phyloP scores from a whole-genome alignment of 2,113 vertebrate genomes.

The Heteronetta atricapilla region DNA sequence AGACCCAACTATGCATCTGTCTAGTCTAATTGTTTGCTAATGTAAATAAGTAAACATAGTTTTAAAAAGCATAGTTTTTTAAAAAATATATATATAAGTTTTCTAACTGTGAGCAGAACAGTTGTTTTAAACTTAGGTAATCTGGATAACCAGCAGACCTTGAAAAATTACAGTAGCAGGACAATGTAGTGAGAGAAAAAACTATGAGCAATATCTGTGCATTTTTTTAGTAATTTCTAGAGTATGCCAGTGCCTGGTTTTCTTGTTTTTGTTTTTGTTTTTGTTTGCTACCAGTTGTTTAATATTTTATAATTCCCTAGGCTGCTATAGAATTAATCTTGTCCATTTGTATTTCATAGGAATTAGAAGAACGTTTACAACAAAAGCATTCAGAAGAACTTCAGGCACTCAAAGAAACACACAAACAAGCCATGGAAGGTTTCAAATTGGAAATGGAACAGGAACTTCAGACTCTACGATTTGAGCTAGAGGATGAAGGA shows the following conservation, averaged over 20 bases:
- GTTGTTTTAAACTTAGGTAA: background rate
- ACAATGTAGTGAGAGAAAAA: background rate
- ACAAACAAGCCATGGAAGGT: conserved; percentile 92
- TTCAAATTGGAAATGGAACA: conserved; percentile 95
- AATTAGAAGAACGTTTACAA: conserved; percentile 90
- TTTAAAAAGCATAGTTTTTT: no score
- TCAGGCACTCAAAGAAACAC: conserved; percentile 89
- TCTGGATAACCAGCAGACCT: background rate
- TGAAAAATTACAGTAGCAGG: background rate
- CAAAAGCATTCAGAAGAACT: conserved; percentile 92
- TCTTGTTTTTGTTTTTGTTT: background rate
- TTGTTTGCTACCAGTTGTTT: background rate
- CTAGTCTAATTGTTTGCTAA: background rate
- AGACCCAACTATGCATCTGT: background rate
- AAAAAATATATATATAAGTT: background rate
- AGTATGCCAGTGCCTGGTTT: background rate
- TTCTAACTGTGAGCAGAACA: background rate
- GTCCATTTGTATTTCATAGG: conserved; percentile 73
- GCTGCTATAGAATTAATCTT: background rate
- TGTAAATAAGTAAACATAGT: background rate
- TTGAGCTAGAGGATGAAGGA: conserved; percentile 96
- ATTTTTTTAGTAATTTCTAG: background rate
- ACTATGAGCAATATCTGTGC: background rate
- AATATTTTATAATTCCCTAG: background rate
- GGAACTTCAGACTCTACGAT: conserved; percentile 94